These are phyloP conservation scores for Empidonax traillii DNA, from an alignment of 2,113 vertebrate species.

Conservation along the genomic window DNA sequence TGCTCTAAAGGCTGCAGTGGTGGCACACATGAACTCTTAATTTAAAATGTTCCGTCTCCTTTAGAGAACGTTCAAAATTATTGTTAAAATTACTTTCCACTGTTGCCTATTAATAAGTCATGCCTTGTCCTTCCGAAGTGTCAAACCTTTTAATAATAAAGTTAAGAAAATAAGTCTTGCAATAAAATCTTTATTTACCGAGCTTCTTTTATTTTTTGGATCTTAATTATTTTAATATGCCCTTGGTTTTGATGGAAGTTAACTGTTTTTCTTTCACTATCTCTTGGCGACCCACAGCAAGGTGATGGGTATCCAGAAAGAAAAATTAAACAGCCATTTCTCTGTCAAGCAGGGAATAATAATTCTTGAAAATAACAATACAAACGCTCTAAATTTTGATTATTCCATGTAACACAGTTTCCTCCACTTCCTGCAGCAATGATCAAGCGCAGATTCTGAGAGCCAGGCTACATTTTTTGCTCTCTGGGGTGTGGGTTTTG, in stretches of 20 bases:
- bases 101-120: neutral
- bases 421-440: conserved; percentile 28
- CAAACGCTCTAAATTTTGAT: conserved; percentile 13
- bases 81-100: neutral
- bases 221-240: neutral
- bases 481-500: neutral
- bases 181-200: neutral
- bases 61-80: neutral
- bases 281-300: neutral
- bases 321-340: neutral
- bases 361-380: conserved; percentile 34
- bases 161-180: neutral
- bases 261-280: neutral
- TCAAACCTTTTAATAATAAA: neutral
- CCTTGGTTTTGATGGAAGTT: neutral
- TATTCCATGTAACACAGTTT: conserved; percentile 26
- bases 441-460: neutral
- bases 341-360: conserved; percentile 9
- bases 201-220: neutral
- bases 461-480: neutral
- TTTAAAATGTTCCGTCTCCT: neutral
- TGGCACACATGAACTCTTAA: rapidly evolving
- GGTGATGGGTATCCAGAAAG: neutral
- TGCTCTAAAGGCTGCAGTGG: neutral
- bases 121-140: neutral